Conservation (phyloP, 2,888 invertebrate genomes). For the Nomada flava region DNA sequence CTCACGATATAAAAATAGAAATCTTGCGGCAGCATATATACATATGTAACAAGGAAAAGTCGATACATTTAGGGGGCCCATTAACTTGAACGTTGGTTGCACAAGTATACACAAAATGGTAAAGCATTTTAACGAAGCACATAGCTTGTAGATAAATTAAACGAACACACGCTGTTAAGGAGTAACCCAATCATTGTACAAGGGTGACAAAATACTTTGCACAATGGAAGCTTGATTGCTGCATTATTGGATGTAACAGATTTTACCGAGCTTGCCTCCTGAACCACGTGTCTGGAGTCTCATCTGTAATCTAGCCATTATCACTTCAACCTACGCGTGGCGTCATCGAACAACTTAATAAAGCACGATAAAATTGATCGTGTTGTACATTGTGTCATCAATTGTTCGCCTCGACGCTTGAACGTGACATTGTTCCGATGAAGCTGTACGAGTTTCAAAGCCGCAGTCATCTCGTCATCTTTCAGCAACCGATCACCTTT, state of each 20-base stretch:
- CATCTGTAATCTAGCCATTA: constrained; percentile 25
- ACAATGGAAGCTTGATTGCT: not conserved
- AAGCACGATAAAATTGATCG: constrained; percentile 25
- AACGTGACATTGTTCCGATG: not conserved
- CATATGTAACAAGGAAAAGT: not conserved
- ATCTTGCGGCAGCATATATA: too few species aligned
- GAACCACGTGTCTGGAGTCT: not conserved
- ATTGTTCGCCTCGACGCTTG: not conserved
- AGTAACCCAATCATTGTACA: not conserved
- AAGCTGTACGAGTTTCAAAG: not conserved
- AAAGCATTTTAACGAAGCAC: not conserved
- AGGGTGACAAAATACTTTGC: not conserved
- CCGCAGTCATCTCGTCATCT: not conserved
- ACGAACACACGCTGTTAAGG: not conserved
- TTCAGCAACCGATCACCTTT: constrained; percentile 19
- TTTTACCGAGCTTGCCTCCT: not conserved
- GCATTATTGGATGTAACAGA: not conserved
- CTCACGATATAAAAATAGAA: too few species aligned
- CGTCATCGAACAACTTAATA: constrained; percentile 25
- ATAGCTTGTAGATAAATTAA: not conserved
- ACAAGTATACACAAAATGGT: not conserved
- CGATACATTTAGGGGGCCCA: too few species aligned
- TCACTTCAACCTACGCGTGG: constrained; percentile 20
- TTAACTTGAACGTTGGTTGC: not conserved
- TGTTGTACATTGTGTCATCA: not conserved